These are phyloP conservation scores for Dysidea cf. avara DNA, from an alignment of 37 sponge, comb jelly and placozoan species.

Conservation along the genomic window DNA sequence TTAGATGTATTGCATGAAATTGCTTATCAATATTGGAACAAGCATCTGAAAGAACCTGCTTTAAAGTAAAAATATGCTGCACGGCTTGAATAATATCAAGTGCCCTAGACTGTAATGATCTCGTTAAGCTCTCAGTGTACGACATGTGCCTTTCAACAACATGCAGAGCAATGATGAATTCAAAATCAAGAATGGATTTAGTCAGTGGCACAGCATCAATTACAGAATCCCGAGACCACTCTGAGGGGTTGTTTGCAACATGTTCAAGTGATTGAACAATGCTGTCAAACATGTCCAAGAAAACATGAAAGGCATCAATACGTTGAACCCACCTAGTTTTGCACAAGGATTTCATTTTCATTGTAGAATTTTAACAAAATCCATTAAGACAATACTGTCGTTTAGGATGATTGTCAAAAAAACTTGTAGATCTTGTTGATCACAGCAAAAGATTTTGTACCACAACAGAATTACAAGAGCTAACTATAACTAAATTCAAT, in stretches of 20 bases:
- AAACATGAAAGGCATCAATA: conserved; percentile 44
- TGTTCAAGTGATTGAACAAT: conserved; percentile 12
- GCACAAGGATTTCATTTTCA: conserved; percentile 30
- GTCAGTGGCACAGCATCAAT: conserved; percentile 16
- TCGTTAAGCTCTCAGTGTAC: conserved; percentile 28
- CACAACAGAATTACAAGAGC: conserved; percentile 9
- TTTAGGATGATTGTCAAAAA: conserved; percentile 25
- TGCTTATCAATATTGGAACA: conserved; percentile 17
- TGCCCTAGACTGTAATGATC: conserved; percentile 34
- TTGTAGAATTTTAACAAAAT: not conserved
- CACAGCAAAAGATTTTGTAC: conserved; percentile 47
- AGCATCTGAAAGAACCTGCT: conserved; percentile 11
- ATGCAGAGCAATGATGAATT: conserved; percentile 26
- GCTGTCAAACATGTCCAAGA: conserved; percentile 15
- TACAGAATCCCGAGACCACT: conserved; percentile 20
- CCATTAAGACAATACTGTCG: too few species aligned
- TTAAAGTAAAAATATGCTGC: conserved; percentile 32
- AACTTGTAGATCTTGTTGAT: too few species aligned
- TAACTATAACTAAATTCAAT: conserved; percentile 48
- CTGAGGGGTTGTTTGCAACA: conserved; percentile 9
- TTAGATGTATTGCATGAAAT: conserved; percentile 19
- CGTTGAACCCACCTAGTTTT: conserved; percentile 45
- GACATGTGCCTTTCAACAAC: conserved; percentile 14
- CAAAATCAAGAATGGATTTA: conserved; percentile 21
- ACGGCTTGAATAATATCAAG: conserved; percentile 39